Evolutionary conservation across 1,140 invertebrate genomes (phyloP).

Genomic region (Nephila pilipes): DNA sequence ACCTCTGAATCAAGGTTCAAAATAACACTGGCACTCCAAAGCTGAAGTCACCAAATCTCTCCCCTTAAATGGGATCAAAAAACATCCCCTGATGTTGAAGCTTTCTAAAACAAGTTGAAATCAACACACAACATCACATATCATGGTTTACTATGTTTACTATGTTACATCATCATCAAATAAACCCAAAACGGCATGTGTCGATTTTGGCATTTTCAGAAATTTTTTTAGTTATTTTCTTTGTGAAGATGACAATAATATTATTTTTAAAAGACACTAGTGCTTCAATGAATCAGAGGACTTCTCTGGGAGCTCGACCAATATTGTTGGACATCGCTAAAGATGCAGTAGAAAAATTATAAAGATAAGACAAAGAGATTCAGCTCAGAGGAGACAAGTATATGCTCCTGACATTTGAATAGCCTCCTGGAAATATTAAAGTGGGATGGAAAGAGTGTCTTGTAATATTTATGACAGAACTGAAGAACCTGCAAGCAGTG

Average conservation of each 20-base stretch:
- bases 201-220: neutral
- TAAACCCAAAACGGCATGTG: no score
- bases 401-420: slow-evolving; percentile 99
- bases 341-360: slow-evolving; percentile 98
- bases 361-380: slow-evolving; percentile 97
- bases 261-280: slow-evolving; percentile 99
- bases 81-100: no score
- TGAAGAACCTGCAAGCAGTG: slow-evolving; percentile 97
- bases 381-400: slow-evolving; percentile 96
- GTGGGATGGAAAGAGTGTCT: slow-evolving; percentile 99
- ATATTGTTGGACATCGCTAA: slow-evolving; percentile 98
- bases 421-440: slow-evolving; percentile 98
- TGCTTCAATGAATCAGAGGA: slow-evolving; percentile 99
- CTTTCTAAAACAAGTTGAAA: no score
- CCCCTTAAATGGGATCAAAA: no score
- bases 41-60: no score
- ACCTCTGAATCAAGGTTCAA: no score
- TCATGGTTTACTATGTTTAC: no score
- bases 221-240: slow-evolving; percentile 10
- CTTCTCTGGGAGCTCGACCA: slow-evolving; percentile 96
- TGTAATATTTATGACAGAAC: slow-evolving; percentile 97
- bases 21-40: no score
- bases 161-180: no score
- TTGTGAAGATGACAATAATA: slow-evolving; percentile 94
- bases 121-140: no score